Conservation (phyloP, 2,797 vertebrate genomes). For the Momotus momota region DNA sequence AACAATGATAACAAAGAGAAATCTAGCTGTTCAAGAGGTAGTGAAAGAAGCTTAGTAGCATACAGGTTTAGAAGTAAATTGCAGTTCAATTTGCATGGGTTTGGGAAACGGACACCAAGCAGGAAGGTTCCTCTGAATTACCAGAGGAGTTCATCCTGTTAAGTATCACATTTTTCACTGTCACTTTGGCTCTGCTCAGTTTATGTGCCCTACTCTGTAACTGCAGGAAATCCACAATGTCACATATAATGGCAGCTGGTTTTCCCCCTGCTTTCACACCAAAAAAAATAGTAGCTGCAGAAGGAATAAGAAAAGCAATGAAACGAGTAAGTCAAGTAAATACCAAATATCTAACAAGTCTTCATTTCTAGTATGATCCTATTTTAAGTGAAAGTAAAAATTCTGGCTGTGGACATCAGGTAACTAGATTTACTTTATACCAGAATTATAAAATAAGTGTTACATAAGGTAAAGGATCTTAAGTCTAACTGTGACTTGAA, state of each 20-base stretch:
- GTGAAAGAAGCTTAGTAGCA: not conserved
- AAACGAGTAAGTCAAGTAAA: not conserved
- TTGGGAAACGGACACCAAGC: not conserved
- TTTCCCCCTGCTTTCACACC: not conserved
- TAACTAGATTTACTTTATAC: not conserved
- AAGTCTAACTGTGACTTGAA: constrained; percentile 8
- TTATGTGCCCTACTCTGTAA: not conserved
- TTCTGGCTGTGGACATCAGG: not conserved
- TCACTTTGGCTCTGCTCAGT: not conserved
- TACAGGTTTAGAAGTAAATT: not conserved
- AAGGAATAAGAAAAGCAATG: not conserved
- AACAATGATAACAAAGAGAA: not conserved
- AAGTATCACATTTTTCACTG: not conserved
- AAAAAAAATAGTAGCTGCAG: not conserved
- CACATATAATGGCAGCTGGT: not conserved
- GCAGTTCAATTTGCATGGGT: not conserved
- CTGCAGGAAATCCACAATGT: not conserved
- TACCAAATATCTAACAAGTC: not conserved
- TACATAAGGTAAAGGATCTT: not conserved
- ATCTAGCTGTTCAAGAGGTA: not conserved
- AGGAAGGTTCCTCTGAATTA: not conserved
- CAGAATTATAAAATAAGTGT: not conserved
- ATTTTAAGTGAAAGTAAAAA: not conserved
- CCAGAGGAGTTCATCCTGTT: not conserved
- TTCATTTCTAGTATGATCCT: not conserved